Percentiles rank a stretch among this genome's conserved stretches.
These are phyloP conservation scores for Elmis aenea DNA, from an alignment of 2,888 invertebrate genomes.

Conservation along the genomic window DNA sequence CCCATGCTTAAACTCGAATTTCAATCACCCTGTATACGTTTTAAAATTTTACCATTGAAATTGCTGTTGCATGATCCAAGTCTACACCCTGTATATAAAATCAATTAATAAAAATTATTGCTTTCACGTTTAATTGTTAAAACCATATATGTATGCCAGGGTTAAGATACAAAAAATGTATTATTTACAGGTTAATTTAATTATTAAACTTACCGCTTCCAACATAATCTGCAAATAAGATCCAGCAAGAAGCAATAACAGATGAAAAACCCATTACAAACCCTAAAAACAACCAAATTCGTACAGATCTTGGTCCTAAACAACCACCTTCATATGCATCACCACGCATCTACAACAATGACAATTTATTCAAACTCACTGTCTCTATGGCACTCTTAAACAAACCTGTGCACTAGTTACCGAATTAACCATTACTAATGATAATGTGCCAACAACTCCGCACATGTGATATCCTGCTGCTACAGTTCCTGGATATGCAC, in stretches of 20 bases:
- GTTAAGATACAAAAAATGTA: slow-evolving; percentile 1
- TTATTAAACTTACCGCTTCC: slow-evolving; percentile 58
- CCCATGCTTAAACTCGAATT: too few relatives aligned
- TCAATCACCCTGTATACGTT: too few relatives aligned
- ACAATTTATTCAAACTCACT: slow-evolving; percentile 4
- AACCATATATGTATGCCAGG: too few relatives aligned
- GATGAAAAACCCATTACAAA: slow-evolving; percentile 96
- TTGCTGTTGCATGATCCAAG: too few relatives aligned
- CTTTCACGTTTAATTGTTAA: too few relatives aligned
- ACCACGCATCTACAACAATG: slow-evolving; percentile 59
- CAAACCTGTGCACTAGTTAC: slow-evolving; percentile 87
- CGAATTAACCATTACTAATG: slow-evolving; percentile 95
- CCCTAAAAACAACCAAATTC: slow-evolving; percentile 93
- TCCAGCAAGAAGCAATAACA: slow-evolving; percentile 94
- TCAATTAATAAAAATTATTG: too few relatives aligned
- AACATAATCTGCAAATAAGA: slow-evolving; percentile 84
- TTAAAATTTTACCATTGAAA: too few relatives aligned
- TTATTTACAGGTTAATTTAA: slow-evolving; percentile 2
- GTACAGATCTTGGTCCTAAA: slow-evolving; percentile 80
- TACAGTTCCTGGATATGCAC: slow-evolving; percentile 69
- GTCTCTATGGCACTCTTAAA: too few relatives aligned
- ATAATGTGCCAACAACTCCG: slow-evolving; percentile 90
- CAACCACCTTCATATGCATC: slow-evolving; percentile 81
- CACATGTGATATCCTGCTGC: slow-evolving; percentile 84
- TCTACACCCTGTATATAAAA: too few relatives aligned